These are phyloP conservation scores for Catocala sponsa DNA, from an alignment of 2,888 invertebrate genomes.

Conservation along the genomic window DNA sequence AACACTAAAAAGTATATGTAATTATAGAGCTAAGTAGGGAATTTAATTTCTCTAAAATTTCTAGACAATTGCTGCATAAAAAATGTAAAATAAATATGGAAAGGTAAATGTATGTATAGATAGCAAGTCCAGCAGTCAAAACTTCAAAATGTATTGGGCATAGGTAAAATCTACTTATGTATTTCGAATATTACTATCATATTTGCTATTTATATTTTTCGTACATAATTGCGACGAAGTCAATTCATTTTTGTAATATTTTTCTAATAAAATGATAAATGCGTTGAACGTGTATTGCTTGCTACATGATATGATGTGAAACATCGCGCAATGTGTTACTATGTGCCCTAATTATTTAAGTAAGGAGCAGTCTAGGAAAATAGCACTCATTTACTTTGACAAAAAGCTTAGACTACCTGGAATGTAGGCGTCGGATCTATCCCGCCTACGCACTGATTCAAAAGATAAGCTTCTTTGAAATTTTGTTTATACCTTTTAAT, in stretches of 20 bases:
- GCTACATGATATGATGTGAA: slow-evolving; percentile 33
- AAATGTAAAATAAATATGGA: background rate
- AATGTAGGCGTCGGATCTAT: too few species aligned
- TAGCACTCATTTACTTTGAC: too few species aligned
- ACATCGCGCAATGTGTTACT: slow-evolving; percentile 32
- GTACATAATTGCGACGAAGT: slow-evolving; percentile 15
- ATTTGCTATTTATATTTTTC: slow-evolving; percentile 20
- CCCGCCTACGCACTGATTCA: too few species aligned
- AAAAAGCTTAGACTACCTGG: too few species aligned
- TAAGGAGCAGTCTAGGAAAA: too few species aligned
- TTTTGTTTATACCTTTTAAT: too few species aligned
- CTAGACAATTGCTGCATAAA: background rate
- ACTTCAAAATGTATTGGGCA: background rate
- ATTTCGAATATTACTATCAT: slow-evolving; percentile 2
- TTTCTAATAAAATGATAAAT: slow-evolving; percentile 5
- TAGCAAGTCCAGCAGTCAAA: background rate
- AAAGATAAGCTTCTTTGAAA: too few species aligned
- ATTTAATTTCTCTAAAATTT: slow-evolving; percentile 2
- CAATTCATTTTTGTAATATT: slow-evolving; percentile 14
- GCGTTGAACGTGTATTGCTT: slow-evolving; percentile 13
- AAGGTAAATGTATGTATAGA: background rate
- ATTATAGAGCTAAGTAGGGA: background rate
- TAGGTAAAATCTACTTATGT: background rate
- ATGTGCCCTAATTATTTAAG: background rate
- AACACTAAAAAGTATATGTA: slow-evolving; percentile 2